Evolutionary conservation across 1,140 invertebrate genomes (phyloP), one percentile per base, ranked within the genome.

Genomic region (Trachymyrmex septentrionalis): DNA sequence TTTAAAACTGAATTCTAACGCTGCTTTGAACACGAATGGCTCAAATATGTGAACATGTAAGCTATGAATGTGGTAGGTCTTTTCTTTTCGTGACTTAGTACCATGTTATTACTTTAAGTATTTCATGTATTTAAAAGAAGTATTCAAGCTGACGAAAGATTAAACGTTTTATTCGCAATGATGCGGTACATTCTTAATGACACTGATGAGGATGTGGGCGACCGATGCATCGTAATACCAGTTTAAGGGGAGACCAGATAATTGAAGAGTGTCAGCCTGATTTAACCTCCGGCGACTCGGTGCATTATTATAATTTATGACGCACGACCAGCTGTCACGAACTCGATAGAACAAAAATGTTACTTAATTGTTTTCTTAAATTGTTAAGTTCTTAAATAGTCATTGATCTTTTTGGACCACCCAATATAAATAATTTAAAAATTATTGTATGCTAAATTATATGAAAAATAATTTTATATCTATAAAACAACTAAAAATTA

Each of bases 241-340:
- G 69, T 87, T 86, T 73, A 80, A 91, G 87, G 85, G 88, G 76
- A 88, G 89, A 76, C 89, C 84, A 73, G 64, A 71, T 91, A 91
- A 93, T 93, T 93, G 92, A 92, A 90, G 89, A 91, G 92, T 93
- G 92, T 92, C 91, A 92, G 76, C 85, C 80, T 87, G 76, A 91
- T 92, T 93, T 93, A 93, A 93, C 92, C 91, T 91, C 75, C 80
- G 86, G 81, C 86, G 84, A 92, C 90, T 82, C 64, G 86, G 63
- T 86, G 81, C 90, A 91, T 93, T 90, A 89, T 92, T 92, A 90
- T 89, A 90, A 92, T 92, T 92, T 90, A 90, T 78, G 86, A 90
- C 61, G 27, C 77, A 75, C 63, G 53, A 90, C 81, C 76, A 90
- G 76, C 78, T 90, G 86, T 88, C 81, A 82, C 19, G 72, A 90